phyloP scores from a whole-genome alignment of 2,797 vertebrate species.

The Caiman crocodilus region DNA sequence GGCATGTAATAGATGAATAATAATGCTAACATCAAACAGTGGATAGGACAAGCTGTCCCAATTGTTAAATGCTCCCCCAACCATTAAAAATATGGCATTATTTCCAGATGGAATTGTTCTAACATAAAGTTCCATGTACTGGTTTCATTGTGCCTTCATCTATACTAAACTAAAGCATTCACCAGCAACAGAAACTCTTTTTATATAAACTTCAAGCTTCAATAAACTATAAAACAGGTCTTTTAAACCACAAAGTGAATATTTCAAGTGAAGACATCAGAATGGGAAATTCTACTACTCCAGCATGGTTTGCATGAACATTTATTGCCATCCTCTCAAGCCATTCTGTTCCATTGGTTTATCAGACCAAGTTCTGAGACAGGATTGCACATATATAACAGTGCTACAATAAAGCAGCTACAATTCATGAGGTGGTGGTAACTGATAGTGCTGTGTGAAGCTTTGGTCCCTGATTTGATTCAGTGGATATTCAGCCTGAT shows the following conservation, averaged over 20 bases:
- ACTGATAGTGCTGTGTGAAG: no score
- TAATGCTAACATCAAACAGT: slow-evolving; percentile 15
- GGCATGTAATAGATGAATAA: slow-evolving; percentile 60
- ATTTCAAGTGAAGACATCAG: not conserved
- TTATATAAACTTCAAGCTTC: not conserved
- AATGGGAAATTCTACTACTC: not conserved
- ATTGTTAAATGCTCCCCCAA: not conserved
- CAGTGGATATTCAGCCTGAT: no score
- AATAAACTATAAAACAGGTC: not conserved
- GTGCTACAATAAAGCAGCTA: no score
- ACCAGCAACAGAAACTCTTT: not conserved
- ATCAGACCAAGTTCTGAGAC: no score
- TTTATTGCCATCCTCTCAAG: no score
- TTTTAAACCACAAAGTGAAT: not conserved
- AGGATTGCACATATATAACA: no score
- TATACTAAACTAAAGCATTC: not conserved
- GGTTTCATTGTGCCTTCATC: not conserved
- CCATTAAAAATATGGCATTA: slow-evolving; percentile 28
- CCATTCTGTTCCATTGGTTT: no score
- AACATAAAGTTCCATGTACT: not conserved
- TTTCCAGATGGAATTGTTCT: slow-evolving; percentile 10
- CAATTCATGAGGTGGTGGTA: no score
- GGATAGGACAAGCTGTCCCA: slow-evolving; percentile 47
- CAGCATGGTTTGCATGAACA: not conserved
- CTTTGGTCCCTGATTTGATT: no score